A percentile compares a stretch with the other conserved stretches of the same genome.
phyloP scores from a whole-genome alignment of 1,140 invertebrate genomes.

The Ostrea denselamellosa region DNA sequence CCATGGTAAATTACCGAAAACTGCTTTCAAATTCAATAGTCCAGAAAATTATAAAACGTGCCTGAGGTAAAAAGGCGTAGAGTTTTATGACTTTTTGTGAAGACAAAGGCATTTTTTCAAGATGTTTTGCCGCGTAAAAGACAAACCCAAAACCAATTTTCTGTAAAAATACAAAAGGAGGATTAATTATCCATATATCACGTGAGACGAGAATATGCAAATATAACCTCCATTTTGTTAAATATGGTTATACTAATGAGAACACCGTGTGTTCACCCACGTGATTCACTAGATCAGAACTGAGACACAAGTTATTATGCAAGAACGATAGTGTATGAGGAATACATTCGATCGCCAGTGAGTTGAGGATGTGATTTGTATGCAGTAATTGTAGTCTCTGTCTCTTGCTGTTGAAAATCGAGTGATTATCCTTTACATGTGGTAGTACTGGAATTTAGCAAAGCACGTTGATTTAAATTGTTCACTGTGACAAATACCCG shows the following conservation, averaged over 20 bases:
- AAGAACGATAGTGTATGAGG: background rate
- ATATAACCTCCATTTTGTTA: constrained; percentile 5
- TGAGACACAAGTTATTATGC: background rate
- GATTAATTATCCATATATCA: constrained; percentile 46
- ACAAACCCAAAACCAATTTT: constrained; percentile 40
- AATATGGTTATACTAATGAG: constrained; percentile 6
- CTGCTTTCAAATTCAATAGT: constrained; percentile 53
- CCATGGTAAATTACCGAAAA: constrained; percentile 54
- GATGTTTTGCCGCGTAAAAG: constrained; percentile 30
- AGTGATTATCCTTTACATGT: too few relatives aligned
- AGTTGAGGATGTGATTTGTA: too few relatives aligned
- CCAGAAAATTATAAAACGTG: constrained; percentile 54
- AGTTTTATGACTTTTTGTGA: constrained; percentile 36
- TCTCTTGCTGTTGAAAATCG: too few relatives aligned
- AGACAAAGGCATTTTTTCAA: constrained; percentile 37
- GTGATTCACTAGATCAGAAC: background rate
- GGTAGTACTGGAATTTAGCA: too few relatives aligned
- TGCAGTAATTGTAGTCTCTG: too few relatives aligned
- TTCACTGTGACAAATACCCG: too few relatives aligned
- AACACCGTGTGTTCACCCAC: background rate
- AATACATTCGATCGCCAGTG: too few relatives aligned
- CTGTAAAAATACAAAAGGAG: constrained; percentile 30
- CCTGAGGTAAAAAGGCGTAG: constrained; percentile 32
- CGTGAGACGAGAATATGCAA: constrained; percentile 41
- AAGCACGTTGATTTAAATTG: too few relatives aligned